These are phyloP conservation scores for Siderastrea siderea DNA, from an alignment of 92 coral and sea anemone species.

Conservation along the genomic window DNA sequence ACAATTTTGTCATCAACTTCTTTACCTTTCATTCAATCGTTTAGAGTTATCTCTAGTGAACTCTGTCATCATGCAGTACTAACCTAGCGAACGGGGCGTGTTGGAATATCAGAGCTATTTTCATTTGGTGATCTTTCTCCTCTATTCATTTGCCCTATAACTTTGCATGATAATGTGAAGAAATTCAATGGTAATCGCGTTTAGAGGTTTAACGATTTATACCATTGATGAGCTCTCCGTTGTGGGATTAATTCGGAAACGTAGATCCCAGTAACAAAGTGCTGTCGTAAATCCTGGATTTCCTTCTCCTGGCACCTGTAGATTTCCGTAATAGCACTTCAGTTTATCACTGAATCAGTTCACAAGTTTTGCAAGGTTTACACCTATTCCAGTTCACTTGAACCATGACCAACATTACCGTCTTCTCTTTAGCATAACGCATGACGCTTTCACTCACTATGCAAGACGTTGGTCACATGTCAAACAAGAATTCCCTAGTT, in stretches of 20 bases:
- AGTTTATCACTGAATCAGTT: too few relatives aligned
- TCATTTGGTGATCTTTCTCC: not conserved
- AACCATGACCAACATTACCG: too few relatives aligned
- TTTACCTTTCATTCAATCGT: not conserved
- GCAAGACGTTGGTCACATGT: too few relatives aligned
- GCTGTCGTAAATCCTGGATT: not conserved
- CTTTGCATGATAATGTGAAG: not conserved
- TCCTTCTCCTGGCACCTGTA: not conserved
- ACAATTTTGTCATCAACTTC: slow-evolving; percentile 5
- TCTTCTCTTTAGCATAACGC: too few relatives aligned
- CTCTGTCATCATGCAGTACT: slow-evolving; percentile 2
- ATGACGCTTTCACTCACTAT: too few relatives aligned
- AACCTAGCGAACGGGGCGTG: not conserved
- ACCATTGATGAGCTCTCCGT: not conserved
- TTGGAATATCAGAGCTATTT: not conserved
- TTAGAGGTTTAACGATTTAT: not conserved
- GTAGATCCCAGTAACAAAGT: not conserved
- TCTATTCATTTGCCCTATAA: not conserved
- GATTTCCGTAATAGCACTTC: not conserved
- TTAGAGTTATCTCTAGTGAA: not conserved
- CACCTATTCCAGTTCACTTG: too few relatives aligned
- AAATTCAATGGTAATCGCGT: not conserved
- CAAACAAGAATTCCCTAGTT: too few relatives aligned
- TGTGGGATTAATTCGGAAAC: not conserved
- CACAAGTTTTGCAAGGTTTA: too few relatives aligned